These are phyloP conservation scores for Epirrhoe tristata DNA, from an alignment of 2,888 invertebrate genomes.

Conservation along the genomic window DNA sequence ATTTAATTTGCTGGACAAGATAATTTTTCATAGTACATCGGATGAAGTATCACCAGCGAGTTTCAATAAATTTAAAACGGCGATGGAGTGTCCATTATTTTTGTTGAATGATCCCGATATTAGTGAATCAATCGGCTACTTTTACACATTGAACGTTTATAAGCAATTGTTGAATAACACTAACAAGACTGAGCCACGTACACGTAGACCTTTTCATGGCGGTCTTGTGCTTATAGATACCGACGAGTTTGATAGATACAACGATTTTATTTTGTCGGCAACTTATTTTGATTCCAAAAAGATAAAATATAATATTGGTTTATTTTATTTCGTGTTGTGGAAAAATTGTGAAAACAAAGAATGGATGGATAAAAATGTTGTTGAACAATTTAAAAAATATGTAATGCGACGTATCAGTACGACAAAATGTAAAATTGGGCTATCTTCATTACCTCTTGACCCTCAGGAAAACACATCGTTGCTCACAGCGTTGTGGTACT, in stretches of 20 bases:
- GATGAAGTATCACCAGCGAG: slow-evolving; percentile 41
- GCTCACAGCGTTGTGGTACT: slow-evolving; percentile 59
- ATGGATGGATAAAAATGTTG: slow-evolving; percentile 62
- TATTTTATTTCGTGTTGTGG: slow-evolving; percentile 60
- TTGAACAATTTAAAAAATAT: slow-evolving; percentile 56
- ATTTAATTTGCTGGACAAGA: slow-evolving; percentile 36
- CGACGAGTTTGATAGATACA: slow-evolving; percentile 58
- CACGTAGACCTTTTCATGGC: neutral
- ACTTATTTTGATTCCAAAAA: slow-evolving; percentile 60
- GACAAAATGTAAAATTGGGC: slow-evolving; percentile 53
- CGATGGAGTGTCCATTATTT: slow-evolving; percentile 58
- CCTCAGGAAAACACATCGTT: slow-evolving; percentile 49
- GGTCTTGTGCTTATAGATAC: slow-evolving; percentile 44
- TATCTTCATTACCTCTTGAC: slow-evolving; percentile 58
- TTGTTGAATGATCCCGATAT: slow-evolving; percentile 53
- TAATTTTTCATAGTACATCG: neutral
- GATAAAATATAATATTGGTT: slow-evolving; percentile 54
- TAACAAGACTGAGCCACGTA: neutral
- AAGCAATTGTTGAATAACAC: slow-evolving; percentile 50
- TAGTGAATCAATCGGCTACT: slow-evolving; percentile 58
- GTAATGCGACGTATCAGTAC: slow-evolving; percentile 51
- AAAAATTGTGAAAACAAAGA: slow-evolving; percentile 60
- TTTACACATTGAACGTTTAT: slow-evolving; percentile 59
- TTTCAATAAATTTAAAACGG: slow-evolving; percentile 54
- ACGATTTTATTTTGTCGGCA: slow-evolving; percentile 59